Conservation (phyloP, 2,113 vertebrate genomes). For the Coryphaenoides rupestris region DNA sequence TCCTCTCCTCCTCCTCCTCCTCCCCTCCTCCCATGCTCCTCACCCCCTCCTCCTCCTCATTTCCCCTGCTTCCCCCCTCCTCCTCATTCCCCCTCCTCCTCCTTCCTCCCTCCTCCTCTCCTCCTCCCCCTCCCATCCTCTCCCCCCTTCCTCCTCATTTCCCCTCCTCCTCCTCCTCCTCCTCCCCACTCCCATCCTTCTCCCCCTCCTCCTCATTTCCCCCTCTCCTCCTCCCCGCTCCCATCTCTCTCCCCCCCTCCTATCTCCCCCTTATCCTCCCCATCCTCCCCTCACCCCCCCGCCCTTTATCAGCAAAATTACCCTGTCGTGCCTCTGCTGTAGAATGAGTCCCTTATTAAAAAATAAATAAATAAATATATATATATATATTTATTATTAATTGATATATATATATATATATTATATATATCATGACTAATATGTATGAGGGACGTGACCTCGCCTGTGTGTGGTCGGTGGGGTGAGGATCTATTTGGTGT, state of each 20-base stretch:
- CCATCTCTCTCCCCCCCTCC: no score
- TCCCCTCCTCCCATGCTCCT: background rate
- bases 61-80: slow-evolving; percentile 35
- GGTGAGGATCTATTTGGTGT: slow-evolving; percentile 72
- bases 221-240: no score
- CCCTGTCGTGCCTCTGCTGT: slow-evolving; percentile 55
- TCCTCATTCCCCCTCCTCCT: background rate
- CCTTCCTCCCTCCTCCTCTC: no score
- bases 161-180: slow-evolving; percentile 19
- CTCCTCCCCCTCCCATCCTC: background rate
- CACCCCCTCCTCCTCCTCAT: slow-evolving; percentile 31
- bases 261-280: slow-evolving; percentile 9
- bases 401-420: slow-evolving; percentile 13
- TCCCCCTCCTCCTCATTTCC: background rate
- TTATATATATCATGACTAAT: slow-evolving; percentile 61
- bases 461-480: slow-evolving; percentile 53
- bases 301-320: slow-evolving; percentile 68
- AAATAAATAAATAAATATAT: no score
- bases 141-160: background rate
- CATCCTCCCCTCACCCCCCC: slow-evolving; percentile 43
- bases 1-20: slow-evolving; percentile 23
- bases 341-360: slow-evolving; percentile 52
- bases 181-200: slow-evolving; percentile 36
- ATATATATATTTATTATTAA: no score
- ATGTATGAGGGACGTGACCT: slow-evolving; percentile 51